Conservation (phyloP, 2,113 vertebrate species). For the Psittacus erithacus region DNA sequence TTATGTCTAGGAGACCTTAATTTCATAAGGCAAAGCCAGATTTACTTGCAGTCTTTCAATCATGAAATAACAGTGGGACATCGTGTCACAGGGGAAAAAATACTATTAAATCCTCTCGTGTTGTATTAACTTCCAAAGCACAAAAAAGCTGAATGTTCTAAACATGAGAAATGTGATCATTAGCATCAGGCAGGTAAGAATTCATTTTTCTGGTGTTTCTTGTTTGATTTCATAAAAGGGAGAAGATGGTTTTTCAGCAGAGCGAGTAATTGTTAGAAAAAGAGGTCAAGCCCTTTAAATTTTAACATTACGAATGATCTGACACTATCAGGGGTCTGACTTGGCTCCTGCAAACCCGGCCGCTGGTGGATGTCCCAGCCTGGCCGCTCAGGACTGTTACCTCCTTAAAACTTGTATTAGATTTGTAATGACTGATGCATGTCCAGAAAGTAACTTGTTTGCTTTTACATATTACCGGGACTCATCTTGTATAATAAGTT, state of each 20-base stretch:
- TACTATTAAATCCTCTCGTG: background rate
- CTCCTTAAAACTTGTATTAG: background rate
- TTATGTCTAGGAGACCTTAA: slow-evolving; percentile 14
- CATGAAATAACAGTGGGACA: background rate
- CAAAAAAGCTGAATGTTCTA: background rate
- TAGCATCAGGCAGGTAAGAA: background rate
- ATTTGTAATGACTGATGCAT: background rate
- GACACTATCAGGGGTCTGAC: background rate
- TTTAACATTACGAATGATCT: background rate
- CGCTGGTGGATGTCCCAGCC: background rate
- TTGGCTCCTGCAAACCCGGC: background rate
- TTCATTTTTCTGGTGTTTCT: background rate
- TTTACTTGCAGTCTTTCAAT: slow-evolving; percentile 10
- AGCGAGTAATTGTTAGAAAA: background rate
- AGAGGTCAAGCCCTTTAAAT: background rate
- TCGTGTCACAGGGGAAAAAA: background rate
- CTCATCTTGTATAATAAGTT: background rate
- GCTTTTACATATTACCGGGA: background rate
- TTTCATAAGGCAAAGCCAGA: slow-evolving; percentile 22
- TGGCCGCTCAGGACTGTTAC: background rate
- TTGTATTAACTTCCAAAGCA: background rate
- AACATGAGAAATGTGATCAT: background rate
- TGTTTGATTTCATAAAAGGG: background rate
- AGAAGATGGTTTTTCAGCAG: background rate
- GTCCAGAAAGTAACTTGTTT: background rate